phyloP scores from a whole-genome alignment of 2,113 vertebrate species.

The Xyrauchen texanus region DNA sequence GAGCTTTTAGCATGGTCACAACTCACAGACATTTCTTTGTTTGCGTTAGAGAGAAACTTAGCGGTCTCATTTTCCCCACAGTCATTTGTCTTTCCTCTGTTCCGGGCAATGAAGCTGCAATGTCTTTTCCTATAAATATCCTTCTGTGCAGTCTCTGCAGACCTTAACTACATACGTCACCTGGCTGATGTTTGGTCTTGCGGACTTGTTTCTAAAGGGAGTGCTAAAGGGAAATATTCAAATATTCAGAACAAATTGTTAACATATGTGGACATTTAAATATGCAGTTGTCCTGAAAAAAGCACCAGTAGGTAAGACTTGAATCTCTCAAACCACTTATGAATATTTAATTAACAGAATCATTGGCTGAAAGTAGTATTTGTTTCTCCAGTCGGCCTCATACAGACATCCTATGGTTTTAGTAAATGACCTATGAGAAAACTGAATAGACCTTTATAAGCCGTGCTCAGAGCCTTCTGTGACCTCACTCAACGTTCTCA shows the following conservation, averaged over 20 bases:
- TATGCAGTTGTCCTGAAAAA: too few relatives aligned
- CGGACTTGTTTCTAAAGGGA: not conserved
- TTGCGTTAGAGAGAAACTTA: constrained; percentile 12
- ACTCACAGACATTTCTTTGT: constrained; percentile 8
- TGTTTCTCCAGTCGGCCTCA: too few relatives aligned
- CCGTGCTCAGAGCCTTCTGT: too few relatives aligned
- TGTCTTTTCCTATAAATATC: constrained; percentile 48
- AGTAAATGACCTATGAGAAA: too few relatives aligned
- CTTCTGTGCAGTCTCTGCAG: constrained; percentile 14
- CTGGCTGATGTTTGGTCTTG: constrained; percentile 15
- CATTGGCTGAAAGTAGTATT: too few relatives aligned
- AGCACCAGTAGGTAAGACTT: too few relatives aligned
- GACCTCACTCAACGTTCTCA: constrained; percentile 55
- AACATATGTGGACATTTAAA: not conserved
- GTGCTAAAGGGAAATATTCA: not conserved
- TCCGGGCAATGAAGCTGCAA: constrained; percentile 42
- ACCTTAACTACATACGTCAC: constrained; percentile 47
- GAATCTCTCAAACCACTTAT: too few relatives aligned
- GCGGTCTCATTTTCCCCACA: constrained; percentile 33
- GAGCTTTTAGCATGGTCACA: not conserved
- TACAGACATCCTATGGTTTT: too few relatives aligned
- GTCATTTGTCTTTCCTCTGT: constrained; percentile 52
- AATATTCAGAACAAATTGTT: not conserved
- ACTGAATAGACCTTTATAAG: too few relatives aligned
- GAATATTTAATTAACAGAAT: too few relatives aligned